Evolutionary conservation across 2,888 invertebrate species (phyloP), one percentile per base, ranked within the genome.

Genomic region (Drosophila demipolita): DNA sequence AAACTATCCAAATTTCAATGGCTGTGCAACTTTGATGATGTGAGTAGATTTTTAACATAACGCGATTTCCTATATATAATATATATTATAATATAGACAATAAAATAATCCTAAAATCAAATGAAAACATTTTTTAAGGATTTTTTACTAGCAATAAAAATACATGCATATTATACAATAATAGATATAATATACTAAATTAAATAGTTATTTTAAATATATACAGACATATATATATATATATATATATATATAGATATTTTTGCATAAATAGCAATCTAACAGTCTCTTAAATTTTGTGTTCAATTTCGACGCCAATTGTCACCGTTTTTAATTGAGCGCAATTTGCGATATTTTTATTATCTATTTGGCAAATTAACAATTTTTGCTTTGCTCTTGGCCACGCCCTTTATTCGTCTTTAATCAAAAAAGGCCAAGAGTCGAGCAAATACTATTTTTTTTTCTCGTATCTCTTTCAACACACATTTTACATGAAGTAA

Each of bases 11-110:
- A 90, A 73, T 78, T 83, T 63, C 91, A 91, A 77, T 88, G 92
- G 80, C 84, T 94, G 23, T 89, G 94, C 66, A 90, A 83, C 70
- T 94, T 91, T 77, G 93, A 94, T 61, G 94, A 94, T 76, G 92
- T 92, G 83, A 92, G 92, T 85, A 40, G 32, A 32, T 20, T 8
- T 15, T 1, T 23, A 45, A 15, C 45, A 20, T 45, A 15, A 20
- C 20, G 42, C 11, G 11, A 20, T 2, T 12, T 42, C 20, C 12
- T 15, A 15, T 1, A 7, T 15, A 20, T 20, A 42, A 20, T 20
- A 45, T 45, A 12, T 45, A 12, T 45, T 20, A 20, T 20, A 20
- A 20, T 12, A 45, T 20, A 45, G 7, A 12, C 12, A 20, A 20
- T 42, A 42, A 11, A 42, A 20, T n/a, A 42, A n/a, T n/a, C n/a